Evolutionary conservation across 1,140 invertebrate species (phyloP).

Genomic region (Colletes latitarsis): DNA sequence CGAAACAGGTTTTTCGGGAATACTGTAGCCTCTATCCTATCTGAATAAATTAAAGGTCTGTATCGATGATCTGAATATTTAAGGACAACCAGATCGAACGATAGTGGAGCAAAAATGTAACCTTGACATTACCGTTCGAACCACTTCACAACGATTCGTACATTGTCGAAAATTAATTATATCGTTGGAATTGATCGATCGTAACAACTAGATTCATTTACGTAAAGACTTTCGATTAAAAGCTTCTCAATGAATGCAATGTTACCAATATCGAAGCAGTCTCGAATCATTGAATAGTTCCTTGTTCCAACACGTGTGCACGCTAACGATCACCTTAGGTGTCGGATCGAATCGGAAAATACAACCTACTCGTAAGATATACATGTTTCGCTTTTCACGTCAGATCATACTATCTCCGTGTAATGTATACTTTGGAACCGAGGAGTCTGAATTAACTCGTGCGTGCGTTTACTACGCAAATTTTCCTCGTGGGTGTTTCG

Average conservation of each 20-base stretch:
- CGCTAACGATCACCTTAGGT: conserved; percentile 11
- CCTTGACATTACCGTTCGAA: no score
- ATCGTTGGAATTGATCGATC: no score
- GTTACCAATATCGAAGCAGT: not conserved
- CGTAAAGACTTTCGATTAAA: not conserved
- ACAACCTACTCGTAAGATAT: not conserved
- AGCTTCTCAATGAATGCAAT: not conserved
- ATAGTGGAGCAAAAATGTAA: not conserved
- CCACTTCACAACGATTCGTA: no score
- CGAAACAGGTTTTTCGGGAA: conserved; percentile 40
- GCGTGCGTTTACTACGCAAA: not conserved
- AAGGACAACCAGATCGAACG: not conserved
- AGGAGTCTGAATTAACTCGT: not conserved
- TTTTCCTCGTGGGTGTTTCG: not conserved
- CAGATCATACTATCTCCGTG: no score
- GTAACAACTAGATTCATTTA: not conserved
- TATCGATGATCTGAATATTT: not conserved
- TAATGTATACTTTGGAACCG: not conserved
- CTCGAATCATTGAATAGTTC: not conserved
- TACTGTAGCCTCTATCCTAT: not conserved
- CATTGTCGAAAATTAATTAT: no score
- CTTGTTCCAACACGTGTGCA: not conserved
- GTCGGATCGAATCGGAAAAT: conserved; percentile 29
- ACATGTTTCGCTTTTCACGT: not conserved
- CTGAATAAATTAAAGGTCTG: not conserved